A percentile compares a stretch with the other conserved stretches of the same genome.
Conservation (phyloP, 2,113 vertebrate species). For the Phylloscopus trochilus region DNA sequence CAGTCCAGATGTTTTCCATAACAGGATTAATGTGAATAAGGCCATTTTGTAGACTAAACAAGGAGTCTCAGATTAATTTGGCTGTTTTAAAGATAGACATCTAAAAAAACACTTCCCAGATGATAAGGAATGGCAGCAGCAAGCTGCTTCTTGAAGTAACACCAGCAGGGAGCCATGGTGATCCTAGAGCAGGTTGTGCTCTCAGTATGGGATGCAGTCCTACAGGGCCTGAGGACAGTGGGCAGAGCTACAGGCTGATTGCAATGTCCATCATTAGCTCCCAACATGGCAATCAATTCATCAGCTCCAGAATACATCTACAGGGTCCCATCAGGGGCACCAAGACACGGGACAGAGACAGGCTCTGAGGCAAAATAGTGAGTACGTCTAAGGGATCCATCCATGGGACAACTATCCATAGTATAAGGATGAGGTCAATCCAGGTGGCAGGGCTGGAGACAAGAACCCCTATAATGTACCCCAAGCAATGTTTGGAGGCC, state of each 20-base stretch:
- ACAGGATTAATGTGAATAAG: background rate
- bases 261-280: background rate
- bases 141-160: background rate
- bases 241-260: background rate
- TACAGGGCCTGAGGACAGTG: background rate
- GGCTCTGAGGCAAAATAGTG: background rate
- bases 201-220: background rate
- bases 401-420: background rate
- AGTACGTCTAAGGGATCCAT: background rate
- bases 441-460: background rate
- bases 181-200: background rate
- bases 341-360: fast-evolving
- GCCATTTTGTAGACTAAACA: background rate
- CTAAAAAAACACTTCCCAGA: background rate
- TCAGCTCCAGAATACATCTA: background rate
- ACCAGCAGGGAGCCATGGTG: background rate
- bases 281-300: background rate
- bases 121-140: background rate
- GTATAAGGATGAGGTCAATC: background rate
- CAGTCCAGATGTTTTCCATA: background rate
- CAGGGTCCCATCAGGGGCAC: background rate
- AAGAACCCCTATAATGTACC: background rate
- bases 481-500: background rate
- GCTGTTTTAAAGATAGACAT: background rate
- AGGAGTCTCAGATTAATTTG: background rate